phyloP scores from a whole-genome alignment of 2,888 invertebrate genomes.

The Zele albiditarsus region DNA sequence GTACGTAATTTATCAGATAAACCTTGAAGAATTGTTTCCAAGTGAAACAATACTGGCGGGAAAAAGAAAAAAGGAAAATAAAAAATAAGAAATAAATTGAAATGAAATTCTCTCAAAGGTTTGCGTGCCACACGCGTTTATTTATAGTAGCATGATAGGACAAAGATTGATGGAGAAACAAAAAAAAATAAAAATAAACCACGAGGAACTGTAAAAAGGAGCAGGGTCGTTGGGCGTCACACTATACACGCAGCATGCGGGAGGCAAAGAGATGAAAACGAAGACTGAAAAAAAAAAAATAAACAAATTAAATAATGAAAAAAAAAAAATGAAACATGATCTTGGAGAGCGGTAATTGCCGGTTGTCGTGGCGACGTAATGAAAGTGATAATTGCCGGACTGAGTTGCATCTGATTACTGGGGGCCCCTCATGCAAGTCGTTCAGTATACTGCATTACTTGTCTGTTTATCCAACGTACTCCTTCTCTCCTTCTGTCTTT shows the following conservation, averaged over 20 bases:
- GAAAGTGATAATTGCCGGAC: constrained; percentile 56
- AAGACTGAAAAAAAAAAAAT: constrained; percentile 16
- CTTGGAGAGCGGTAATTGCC: constrained; percentile 51
- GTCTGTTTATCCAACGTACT: constrained; percentile 1
- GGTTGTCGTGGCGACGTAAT: constrained; percentile 56
- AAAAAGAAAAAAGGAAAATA: not conserved
- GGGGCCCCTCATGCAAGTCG: constrained; percentile 9
- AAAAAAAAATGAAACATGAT: constrained; percentile 33
- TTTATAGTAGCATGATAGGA: constrained; percentile 6
- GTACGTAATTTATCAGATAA: constrained; percentile 11
- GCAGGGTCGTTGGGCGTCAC: constrained; percentile 7
- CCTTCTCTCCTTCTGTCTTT: not conserved
- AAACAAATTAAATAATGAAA: constrained; percentile 28
- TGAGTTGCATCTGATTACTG: constrained; percentile 50
- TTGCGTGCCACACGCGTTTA: constrained; percentile 16
- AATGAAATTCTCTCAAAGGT: not conserved
- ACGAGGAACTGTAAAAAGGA: not conserved
- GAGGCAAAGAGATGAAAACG: constrained; percentile 31
- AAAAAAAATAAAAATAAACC: not conserved
- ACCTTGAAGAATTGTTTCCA: not conserved
- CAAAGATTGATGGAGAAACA: constrained; percentile 5
- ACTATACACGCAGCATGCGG: constrained; percentile 3
- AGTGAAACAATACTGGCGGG: not conserved
- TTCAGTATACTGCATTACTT: constrained; percentile 12
- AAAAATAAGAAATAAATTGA: not conserved